Evolutionary conservation across 1,140 invertebrate genomes (phyloP), one percentile per base, ranked within the genome.

Genomic region (Dryas iulia): DNA sequence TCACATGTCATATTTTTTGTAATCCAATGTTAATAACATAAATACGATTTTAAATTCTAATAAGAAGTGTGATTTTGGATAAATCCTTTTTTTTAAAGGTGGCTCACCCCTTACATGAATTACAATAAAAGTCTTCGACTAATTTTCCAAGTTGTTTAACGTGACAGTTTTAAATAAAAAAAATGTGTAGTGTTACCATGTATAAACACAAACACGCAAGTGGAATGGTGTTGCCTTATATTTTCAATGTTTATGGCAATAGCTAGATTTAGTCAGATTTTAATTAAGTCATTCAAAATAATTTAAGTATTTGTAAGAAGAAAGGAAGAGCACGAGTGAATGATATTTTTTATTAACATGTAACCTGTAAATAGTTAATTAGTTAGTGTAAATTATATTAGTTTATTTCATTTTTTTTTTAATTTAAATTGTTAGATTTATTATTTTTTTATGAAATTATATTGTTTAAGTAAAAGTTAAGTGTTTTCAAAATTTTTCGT

Each of bases 311-410:
- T 76, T 70, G 47, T 76, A 78, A 76, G 73, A n/a, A n/a, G n/a
- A n/a, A n/a, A n/a, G 66, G 39, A 6, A 4, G 54, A 54, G 65
- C 31, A 74, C 66, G 73, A 69, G 68, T 76, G 78, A 79, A 74
- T 79, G 72, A 79, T 77, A 80, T 78, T 80, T 78, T 83, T 78
- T 79, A 80, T 77, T 79, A 83, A 78, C 73, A 73, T 76, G 54
- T 47, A 75, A 76, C 76, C 59, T 79, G 73, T 73, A 82, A 73
- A 77, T 85, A 77, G 61, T 73, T 75, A 79, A 82, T 83, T 80
- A 84, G 76, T 78, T 79, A 77, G 67, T 68, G 76, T 85, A 84
- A 87, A 86, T 86, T 87, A 87, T 86, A 86, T 84, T 82, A 78
- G 72, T 82, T 69, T 72, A 59, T 72, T 54, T 14, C 14, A 39